Conservation (phyloP, 1,140 invertebrate genomes). For the Tenebrio molitor region DNA sequence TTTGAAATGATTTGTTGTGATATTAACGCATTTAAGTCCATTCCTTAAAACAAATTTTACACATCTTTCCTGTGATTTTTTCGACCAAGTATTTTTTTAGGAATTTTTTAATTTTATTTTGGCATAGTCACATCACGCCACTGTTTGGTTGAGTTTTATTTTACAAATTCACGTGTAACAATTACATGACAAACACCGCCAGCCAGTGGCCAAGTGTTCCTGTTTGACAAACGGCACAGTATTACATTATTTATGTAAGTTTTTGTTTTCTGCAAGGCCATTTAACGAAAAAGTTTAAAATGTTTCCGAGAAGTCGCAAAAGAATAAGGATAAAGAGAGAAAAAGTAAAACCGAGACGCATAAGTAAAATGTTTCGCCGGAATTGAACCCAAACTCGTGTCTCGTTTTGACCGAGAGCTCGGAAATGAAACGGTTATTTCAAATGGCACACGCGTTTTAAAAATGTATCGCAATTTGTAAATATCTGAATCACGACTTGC, state of each 20-base stretch:
- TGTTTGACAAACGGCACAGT: conserved; percentile 16
- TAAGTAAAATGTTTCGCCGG: no score
- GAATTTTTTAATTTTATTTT: conserved; percentile 51
- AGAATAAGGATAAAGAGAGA: no score
- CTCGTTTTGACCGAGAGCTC: no score
- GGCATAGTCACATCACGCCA: conserved; percentile 60
- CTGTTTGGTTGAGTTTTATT: conserved; percentile 65
- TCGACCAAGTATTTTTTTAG: conserved; percentile 51
- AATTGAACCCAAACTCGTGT: no score
- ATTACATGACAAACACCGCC: conserved; percentile 1
- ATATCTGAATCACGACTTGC: no score
- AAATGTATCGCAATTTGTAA: no score
- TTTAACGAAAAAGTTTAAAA: conserved; percentile 11
- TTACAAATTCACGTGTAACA: conserved; percentile 47
- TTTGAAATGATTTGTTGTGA: conserved; percentile 38
- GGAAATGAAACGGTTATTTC: no score
- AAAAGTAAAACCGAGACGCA: no score
- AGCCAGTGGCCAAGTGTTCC: conserved; percentile 40
- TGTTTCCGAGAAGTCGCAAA: no score
- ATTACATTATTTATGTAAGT: conserved; percentile 9
- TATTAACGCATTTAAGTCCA: conserved; percentile 43
- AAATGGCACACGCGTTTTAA: no score
- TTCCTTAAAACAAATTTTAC: conserved; percentile 44
- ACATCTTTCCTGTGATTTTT: conserved; percentile 66
- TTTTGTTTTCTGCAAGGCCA: conserved; percentile 24